A percentile compares a stretch with the other conserved stretches of the same genome.
These are phyloP conservation scores for Procavia capensis DNA, from an alignment of 2,113 vertebrate species.

Conservation along the genomic window DNA sequence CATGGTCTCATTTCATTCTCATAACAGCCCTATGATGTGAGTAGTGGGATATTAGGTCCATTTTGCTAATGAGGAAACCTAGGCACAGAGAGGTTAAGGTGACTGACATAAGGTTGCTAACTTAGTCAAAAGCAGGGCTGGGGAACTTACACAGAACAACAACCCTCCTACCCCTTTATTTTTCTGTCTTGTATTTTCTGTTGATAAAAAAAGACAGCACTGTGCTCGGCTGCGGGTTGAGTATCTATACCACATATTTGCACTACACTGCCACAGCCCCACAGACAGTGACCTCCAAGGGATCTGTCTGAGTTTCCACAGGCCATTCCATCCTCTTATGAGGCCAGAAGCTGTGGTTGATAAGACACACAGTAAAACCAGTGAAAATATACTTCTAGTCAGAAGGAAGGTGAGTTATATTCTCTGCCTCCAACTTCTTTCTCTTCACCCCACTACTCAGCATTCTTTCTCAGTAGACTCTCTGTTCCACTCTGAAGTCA, in stretches of 20 bases:
- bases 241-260: background rate
- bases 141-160: background rate
- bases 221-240: background rate
- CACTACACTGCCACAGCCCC: background rate
- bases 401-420: background rate
- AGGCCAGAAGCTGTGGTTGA: background rate
- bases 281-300: background rate
- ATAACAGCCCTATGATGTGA: background rate
- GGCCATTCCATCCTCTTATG: background rate
- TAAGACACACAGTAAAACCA: background rate
- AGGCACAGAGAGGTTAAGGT: background rate
- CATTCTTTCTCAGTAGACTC: background rate
- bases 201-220: background rate
- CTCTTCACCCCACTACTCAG: background rate
- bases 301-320: background rate
- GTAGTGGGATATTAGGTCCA: background rate
- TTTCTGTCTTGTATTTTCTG: background rate
- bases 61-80: constrained; percentile 24
- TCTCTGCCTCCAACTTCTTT: background rate
- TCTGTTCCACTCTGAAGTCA: background rate
- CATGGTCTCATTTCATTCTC: background rate
- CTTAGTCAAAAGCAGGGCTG: background rate
- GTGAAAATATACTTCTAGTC: background rate
- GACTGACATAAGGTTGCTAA: background rate
- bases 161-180: background rate